These are phyloP conservation scores for Gnathonemus echidnorhynchus DNA, from an alignment of 2,113 vertebrate genomes.

Conservation along the genomic window DNA sequence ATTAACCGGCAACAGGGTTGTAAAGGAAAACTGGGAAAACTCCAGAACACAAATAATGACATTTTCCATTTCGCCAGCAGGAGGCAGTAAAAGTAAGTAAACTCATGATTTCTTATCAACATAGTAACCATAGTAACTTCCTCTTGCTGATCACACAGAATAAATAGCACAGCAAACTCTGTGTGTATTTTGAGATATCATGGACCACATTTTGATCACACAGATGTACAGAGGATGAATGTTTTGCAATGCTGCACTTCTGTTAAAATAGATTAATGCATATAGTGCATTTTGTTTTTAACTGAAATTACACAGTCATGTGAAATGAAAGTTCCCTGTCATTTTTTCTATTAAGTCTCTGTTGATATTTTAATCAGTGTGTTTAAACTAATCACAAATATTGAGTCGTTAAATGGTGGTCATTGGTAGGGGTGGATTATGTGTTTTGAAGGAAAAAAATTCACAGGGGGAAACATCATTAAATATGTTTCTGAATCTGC, in stretches of 20 bases:
- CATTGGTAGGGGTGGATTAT: neutral
- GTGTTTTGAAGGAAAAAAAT: neutral
- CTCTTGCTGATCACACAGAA: neutral
- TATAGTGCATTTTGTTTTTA: neutral
- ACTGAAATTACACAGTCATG: neutral
- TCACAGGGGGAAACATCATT: neutral
- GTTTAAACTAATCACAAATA: neutral
- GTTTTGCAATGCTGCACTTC: neutral
- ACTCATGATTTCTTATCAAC: neutral
- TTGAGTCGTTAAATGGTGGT: neutral
- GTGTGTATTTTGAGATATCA: neutral
- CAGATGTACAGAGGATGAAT: neutral
- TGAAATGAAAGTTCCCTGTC: neutral
- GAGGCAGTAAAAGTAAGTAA: slow-evolving; percentile 38
- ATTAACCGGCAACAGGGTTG: neutral
- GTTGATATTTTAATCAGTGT: neutral
- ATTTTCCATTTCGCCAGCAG: slow-evolving; percentile 39
- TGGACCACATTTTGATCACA: neutral
- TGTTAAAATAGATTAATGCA: neutral
- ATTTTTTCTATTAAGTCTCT: neutral
- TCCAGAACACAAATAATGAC: neutral
- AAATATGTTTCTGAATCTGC: neutral
- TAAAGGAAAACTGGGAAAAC: neutral
- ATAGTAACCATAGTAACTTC: neutral
- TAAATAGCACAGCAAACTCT: neutral